These are phyloP conservation scores for Neodiprion virginianus DNA, from an alignment of 1,140 invertebrate genomes.

Conservation along the genomic window DNA sequence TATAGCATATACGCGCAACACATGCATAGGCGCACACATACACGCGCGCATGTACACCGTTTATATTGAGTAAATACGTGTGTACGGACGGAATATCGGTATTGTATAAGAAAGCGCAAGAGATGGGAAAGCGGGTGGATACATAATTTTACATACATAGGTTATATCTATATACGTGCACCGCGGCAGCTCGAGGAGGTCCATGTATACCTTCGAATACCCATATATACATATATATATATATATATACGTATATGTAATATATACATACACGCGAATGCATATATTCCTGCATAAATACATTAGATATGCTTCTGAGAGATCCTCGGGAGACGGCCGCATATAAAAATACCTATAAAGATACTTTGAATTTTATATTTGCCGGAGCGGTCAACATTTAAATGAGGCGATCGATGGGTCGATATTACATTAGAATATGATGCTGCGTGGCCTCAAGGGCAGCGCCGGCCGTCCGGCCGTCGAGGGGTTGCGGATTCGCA, in stretches of 20 bases:
- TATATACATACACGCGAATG: slow-evolving; percentile 40
- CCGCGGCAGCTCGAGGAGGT: too few relatives aligned
- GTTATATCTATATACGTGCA: too few relatives aligned
- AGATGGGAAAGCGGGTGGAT: not conserved
- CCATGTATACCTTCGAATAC: too few relatives aligned
- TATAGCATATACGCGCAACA: not conserved
- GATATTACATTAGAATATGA: slow-evolving; percentile 1
- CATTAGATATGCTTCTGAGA: slow-evolving; percentile 37
- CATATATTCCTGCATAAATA: slow-evolving; percentile 55
- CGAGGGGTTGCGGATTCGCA: not conserved
- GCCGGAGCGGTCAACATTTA: slow-evolving; percentile 51
- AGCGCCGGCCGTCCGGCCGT: not conserved
- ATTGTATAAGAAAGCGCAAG: not conserved
- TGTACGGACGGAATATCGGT: not conserved
- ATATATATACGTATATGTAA: slow-evolving; percentile 17
- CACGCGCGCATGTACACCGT: not conserved
- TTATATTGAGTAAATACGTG: not conserved
- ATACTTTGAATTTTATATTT: slow-evolving; percentile 53
- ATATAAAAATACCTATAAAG: slow-evolving; percentile 55
- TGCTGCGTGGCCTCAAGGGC: not conserved
- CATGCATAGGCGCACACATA: not conserved
- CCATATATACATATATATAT: too few relatives aligned
- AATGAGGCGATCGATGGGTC: slow-evolving; percentile 49
- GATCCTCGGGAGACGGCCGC: slow-evolving; percentile 32
- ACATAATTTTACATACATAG: not conserved